A percentile compares a stretch with the other conserved stretches of the same genome.
Evolutionary conservation across 2,113 vertebrate genomes (phyloP).

Genomic region (Corythoichthys intestinalis): DNA sequence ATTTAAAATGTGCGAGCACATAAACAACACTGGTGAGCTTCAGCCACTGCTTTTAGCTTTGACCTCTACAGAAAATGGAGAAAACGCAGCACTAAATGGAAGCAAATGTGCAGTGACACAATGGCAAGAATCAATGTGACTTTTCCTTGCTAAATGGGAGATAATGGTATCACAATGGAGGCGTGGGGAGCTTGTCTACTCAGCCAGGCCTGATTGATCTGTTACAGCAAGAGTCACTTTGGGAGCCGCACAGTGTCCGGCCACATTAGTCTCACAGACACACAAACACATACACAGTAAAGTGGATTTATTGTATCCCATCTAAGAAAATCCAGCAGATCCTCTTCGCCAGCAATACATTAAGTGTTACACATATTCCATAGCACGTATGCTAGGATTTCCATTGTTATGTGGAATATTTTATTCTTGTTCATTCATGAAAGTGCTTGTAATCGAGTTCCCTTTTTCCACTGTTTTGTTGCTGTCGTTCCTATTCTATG

Average conservation of each 20-base stretch:
- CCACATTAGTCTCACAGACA: slow-evolving; percentile 4
- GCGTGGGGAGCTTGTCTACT: slow-evolving; percentile 10
- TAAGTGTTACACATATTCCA: background rate
- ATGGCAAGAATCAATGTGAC: slow-evolving; percentile 7
- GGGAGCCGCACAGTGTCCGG: slow-evolving; percentile 2
- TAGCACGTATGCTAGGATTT: background rate
- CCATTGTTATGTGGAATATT: background rate
- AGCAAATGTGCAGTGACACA: slow-evolving; percentile 7
- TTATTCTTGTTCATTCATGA: background rate
- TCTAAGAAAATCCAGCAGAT: slow-evolving; percentile 8
- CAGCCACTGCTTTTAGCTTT: background rate
- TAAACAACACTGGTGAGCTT: background rate
- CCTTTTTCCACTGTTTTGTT: background rate
- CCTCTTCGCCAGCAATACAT: background rate
- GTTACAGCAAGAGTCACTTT: slow-evolving; percentile 13
- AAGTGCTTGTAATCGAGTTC: background rate
- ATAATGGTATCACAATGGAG: slow-evolving; percentile 13
- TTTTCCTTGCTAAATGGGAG: slow-evolving; percentile 6
- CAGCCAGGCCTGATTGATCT: slow-evolving; percentile 5
- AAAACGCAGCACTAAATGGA: background rate
- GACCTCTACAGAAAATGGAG: background rate
- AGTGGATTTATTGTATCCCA: background rate
- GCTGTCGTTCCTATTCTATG: background rate
- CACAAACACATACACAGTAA: background rate
- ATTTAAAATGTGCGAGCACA: background rate